Percentiles rank a stretch among this genome's conserved stretches.
Evolutionary conservation across 2,113 vertebrate genomes (phyloP).

Genomic region (Ameiurus melas): DNA sequence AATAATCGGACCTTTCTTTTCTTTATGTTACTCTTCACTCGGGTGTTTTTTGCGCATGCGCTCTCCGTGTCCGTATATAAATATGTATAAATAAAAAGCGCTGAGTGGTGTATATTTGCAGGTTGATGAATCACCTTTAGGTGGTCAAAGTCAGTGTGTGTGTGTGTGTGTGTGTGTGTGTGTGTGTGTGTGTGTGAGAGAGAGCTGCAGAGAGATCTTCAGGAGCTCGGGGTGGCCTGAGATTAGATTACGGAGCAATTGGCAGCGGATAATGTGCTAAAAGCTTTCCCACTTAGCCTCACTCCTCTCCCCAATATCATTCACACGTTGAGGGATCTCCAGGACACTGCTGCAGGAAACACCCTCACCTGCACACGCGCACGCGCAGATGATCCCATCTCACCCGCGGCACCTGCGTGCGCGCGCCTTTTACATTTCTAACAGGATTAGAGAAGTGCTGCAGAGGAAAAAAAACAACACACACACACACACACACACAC

Average conservation of each 20-base stretch:
- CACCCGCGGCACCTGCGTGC: background rate
- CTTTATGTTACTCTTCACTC: background rate
- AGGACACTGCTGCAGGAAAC: slow-evolving; percentile 55
- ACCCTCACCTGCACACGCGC: background rate
- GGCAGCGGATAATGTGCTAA: slow-evolving; percentile 93
- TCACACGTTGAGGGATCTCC: slow-evolving; percentile 83
- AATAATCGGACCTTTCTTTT: background rate
- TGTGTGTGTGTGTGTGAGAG: slow-evolving; percentile 68
- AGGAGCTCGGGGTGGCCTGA: slow-evolving; percentile 22
- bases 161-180: slow-evolving; percentile 67
- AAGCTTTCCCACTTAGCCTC: slow-evolving; percentile 88
- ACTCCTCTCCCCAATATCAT: slow-evolving; percentile 84
- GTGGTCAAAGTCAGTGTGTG: slow-evolving; percentile 82
- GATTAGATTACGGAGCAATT: slow-evolving; percentile 88
- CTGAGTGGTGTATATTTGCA: slow-evolving; percentile 63
- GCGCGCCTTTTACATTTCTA: background rate
- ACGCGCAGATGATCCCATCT: background rate
- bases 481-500: background rate
- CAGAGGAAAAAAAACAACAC: background rate
- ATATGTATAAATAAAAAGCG: slow-evolving; percentile 50
- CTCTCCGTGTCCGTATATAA: background rate
- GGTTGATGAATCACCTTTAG: slow-evolving; percentile 59
- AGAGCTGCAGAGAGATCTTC: slow-evolving; percentile 60
- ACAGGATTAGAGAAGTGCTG: background rate
- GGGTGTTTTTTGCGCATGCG: background rate